phyloP scores from a whole-genome alignment of 2,888 invertebrate genomes.

The Rapana venosa region DNA sequence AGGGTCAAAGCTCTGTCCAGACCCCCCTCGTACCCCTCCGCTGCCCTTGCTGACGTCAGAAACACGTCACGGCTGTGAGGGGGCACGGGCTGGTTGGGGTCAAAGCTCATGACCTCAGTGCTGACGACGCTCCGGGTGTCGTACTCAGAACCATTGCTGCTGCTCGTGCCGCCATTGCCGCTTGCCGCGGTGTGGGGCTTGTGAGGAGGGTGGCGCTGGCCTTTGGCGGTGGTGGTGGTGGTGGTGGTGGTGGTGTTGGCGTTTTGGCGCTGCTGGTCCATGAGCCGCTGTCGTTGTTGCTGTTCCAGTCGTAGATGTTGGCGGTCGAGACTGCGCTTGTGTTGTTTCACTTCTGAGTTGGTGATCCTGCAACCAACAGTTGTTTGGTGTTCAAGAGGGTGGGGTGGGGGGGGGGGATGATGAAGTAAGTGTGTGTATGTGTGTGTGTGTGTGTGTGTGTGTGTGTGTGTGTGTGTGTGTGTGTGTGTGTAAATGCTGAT shows the following conservation, averaged over 20 bases:
- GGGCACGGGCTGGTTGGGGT: neutral
- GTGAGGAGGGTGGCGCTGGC: neutral
- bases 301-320: slow-evolving; percentile 46
- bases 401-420: neutral
- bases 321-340: slow-evolving; percentile 55
- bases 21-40: neutral
- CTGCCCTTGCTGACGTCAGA: slow-evolving; percentile 38
- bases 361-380: slow-evolving; percentile 40
- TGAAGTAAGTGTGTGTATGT: neutral
- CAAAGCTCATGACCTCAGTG: neutral
- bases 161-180: neutral
- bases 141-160: slow-evolving; percentile 28
- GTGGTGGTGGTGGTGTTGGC: slow-evolving; percentile 19
- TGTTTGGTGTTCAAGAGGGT: neutral
- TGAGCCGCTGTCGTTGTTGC: slow-evolving; percentile 48
- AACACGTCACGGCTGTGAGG: slow-evolving; percentile 1
- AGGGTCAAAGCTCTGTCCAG: neutral
- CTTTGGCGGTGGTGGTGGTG: slow-evolving; percentile 16
- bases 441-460: neutral
- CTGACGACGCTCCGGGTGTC: slow-evolving; percentile 33
- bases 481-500: neutral
- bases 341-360: slow-evolving; percentile 56
- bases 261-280: slow-evolving; percentile 49
- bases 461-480: neutral
- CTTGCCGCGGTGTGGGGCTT: slow-evolving; percentile 16